Evolutionary conservation across 1,140 invertebrate genomes (phyloP), one percentile per base, ranked within the genome.

Genomic region (Pectinophora gossypiella): DNA sequence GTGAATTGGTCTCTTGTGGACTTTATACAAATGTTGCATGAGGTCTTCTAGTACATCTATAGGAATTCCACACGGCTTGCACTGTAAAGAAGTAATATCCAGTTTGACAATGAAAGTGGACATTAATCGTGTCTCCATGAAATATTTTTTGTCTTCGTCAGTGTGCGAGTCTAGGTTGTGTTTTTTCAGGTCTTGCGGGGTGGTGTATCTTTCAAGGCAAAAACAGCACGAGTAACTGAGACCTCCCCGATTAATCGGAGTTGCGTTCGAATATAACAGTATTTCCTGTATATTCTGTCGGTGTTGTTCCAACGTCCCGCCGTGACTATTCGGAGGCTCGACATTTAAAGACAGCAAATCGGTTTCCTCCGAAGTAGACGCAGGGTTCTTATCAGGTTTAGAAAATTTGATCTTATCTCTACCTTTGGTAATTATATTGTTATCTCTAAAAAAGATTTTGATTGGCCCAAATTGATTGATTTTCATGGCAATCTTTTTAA

Each of bases 151-250:
- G 2, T 13, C 16, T 2, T 40, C 19, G 1, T 64, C 52, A 6
- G 64, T 54, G 35, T 82, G 76, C 0, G 44, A 18, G 0, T 58
- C 15, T 13, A 75, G 18, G 0, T 70, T 78, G 32, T 82, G 78
- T 0, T 19, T 19, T 64, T 79, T 82, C 4, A 82, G 50, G 2
- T 72, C 59, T 0, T 48, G 45, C 0, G 78, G 61, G 5, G 65
- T 60, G n/a, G 32, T 36, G 32, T 48, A 80, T 10, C 68, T 49
- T 2, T 64, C 38, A 0, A 45, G 4, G 20, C 76, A 80, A 21
- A 71, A 80, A 12, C 68, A 62, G 45, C 76, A 80, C 0, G 38
- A 27, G 43, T 61, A 79, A 2, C 64, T 64, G 3, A 68, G 50
- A 12, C 66, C 59, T 0, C 52, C 51, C 0, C 49, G 45, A 1